Evolutionary conservation across 2,113 vertebrate species (phyloP), one percentile per base, ranked within the genome.

Genomic region (Vireo altiloquus): DNA sequence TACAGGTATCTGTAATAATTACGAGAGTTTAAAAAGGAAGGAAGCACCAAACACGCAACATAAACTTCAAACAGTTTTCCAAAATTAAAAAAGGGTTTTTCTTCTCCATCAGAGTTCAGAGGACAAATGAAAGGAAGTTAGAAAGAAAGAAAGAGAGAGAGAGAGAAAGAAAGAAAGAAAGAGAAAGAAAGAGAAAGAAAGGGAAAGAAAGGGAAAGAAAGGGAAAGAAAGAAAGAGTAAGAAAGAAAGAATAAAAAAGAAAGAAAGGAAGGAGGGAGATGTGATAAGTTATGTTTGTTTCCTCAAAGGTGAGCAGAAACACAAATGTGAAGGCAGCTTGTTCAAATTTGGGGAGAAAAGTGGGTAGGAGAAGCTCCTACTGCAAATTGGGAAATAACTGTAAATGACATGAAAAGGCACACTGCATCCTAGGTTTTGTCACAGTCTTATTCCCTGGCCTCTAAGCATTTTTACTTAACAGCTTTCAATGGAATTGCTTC

Each of bases 161-260:
- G 19, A 13, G 16, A 30, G 13, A 16, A 23, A 13, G 3, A 7
- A 25, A 20, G 3, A 2, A 33, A 6, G 7, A 9, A 16, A 8
- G 3, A 1, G 6, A 11, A 3, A 3, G 13, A 8, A 3, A 1
- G 7, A 11, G 5, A 3, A 13, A 16, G 9, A 15, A 39, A 16
- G 10, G 27, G 15, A 46, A 11, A 15, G 22, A 7, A n/a, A n/a
- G n/a, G n/a, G n/a, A n/a, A n/a, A 13, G 9, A 6, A 18, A 9
- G 4, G 9, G 7, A 16, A n/a, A 23, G 15, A 13, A 8, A 9
- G 5, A 11, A 12, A 14, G 12, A 39, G 39, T 9, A 39, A 15
- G 5, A 5, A 10, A 6, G 24, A 19, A 21, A 10, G 11, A 20
- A 33, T 9, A 5, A 17, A 37, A 15, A 6, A 4, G 8, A 17